Evolutionary conservation across 2,797 vertebrate species (phyloP).

Genomic region (Acridotheres tristis): DNA sequence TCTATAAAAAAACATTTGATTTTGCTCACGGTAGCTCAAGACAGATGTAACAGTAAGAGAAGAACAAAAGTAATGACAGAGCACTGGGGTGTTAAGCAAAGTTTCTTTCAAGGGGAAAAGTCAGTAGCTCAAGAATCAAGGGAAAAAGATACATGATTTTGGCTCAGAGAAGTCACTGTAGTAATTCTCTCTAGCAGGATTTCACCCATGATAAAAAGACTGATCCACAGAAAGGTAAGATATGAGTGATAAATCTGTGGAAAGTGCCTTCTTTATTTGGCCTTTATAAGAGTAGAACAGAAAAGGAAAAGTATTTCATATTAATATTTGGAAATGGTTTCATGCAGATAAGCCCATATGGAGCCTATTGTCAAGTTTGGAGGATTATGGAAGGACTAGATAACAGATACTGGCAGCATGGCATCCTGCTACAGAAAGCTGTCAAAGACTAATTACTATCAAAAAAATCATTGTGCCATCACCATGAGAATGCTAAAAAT

Average conservation of each 20-base stretch:
- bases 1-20: background rate
- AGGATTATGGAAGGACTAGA: background rate
- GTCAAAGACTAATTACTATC: background rate
- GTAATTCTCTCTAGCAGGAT: background rate
- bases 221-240: background rate
- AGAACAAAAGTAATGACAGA: background rate
- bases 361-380: background rate
- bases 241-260: background rate
- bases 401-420: background rate
- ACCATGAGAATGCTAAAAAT: background rate
- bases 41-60: background rate
- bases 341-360: background rate
- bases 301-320: background rate
- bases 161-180: background rate
- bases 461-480: background rate
- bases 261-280: background rate
- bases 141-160: background rate
- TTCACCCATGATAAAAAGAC: background rate
- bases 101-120: background rate
- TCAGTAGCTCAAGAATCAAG: background rate
- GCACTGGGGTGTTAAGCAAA: background rate
- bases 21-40: background rate
- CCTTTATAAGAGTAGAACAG: background rate
- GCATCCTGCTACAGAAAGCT: background rate
- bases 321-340: background rate